A percentile compares a stretch with the other conserved stretches of the same genome.
Conservation (phyloP, 2,797 vertebrate species). For the Eospalax fontanierii region DNA sequence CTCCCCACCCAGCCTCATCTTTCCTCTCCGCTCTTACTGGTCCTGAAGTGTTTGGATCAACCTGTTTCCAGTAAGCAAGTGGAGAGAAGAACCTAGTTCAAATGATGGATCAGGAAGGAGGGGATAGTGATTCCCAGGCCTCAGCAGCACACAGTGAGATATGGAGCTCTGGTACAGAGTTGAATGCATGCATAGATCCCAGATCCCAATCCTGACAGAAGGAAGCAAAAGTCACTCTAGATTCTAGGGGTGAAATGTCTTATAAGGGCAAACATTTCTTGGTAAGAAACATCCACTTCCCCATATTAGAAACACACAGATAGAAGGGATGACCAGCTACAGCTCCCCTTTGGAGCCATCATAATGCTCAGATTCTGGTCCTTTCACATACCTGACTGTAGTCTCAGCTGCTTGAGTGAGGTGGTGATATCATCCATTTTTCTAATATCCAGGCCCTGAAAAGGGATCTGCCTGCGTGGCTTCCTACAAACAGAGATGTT, state of each 20-base stretch:
- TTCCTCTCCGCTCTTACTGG: background rate
- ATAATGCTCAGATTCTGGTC: background rate
- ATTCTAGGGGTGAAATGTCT: background rate
- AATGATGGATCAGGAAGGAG: background rate
- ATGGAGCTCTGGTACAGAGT: background rate
- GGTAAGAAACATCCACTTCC: too few species aligned
- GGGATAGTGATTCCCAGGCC: background rate
- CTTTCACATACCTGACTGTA: conserved; percentile 49
- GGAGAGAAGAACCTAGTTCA: background rate
- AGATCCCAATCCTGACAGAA: background rate
- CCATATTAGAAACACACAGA: background rate
- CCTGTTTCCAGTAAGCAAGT: too few species aligned
- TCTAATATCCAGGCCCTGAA: background rate
- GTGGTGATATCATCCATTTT: accelerated
- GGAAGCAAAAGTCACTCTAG: background rate
- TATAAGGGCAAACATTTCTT: accelerated
- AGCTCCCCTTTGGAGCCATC: accelerated
- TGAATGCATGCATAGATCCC: too few species aligned
- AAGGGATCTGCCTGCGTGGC: background rate
- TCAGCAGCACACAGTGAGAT: background rate
- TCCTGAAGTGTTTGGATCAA: background rate
- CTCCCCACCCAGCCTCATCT: background rate
- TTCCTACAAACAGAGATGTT: conserved; percentile 41
- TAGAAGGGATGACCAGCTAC: background rate
- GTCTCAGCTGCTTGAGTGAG: background rate